Evolutionary conservation across 2,888 invertebrate genomes (phyloP).

Genomic region (Elysia crispata): DNA sequence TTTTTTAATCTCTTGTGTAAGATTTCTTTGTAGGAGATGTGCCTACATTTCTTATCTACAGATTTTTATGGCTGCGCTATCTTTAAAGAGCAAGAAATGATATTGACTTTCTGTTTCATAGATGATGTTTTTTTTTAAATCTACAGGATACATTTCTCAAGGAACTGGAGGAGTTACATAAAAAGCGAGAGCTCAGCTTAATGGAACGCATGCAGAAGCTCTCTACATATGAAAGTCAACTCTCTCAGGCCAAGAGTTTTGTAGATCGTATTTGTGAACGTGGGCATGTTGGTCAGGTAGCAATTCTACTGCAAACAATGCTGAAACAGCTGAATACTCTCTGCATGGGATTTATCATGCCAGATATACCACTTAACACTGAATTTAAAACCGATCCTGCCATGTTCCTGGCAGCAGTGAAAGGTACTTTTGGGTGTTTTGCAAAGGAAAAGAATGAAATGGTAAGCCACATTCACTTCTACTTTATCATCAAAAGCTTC

Average conservation of each 20-base stretch:
- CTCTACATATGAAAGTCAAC: constrained; percentile 89
- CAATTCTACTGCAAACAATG: constrained; percentile 89
- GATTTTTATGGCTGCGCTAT: no score
- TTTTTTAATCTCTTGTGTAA: no score
- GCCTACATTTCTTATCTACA: no score
- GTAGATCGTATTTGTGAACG: constrained; percentile 88
- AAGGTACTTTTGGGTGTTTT: constrained; percentile 77
- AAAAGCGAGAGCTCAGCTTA: constrained; percentile 90
- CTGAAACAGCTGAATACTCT: constrained; percentile 87
- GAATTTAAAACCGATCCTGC: constrained; percentile 87
- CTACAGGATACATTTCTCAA: constrained; percentile 83
- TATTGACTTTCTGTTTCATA: no score
- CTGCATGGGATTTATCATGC: constrained; percentile 88
- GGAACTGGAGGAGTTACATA: constrained; percentile 81
- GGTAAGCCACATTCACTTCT: no score
- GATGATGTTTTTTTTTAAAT: background rate
- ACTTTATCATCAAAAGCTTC: no score
- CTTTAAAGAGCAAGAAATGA: no score
- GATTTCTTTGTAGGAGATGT: no score
- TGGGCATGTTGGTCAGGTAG: constrained; percentile 84
- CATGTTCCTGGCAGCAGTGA: constrained; percentile 86
- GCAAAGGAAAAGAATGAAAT: constrained; percentile 55
- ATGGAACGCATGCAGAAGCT: constrained; percentile 90
- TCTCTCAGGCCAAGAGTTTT: constrained; percentile 88
- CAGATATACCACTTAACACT: constrained; percentile 85